A percentile compares a stretch with the other conserved stretches of the same genome.
These are phyloP conservation scores for Heliconius eleuchia DNA, from an alignment of 1,140 invertebrate species.

Conservation along the genomic window DNA sequence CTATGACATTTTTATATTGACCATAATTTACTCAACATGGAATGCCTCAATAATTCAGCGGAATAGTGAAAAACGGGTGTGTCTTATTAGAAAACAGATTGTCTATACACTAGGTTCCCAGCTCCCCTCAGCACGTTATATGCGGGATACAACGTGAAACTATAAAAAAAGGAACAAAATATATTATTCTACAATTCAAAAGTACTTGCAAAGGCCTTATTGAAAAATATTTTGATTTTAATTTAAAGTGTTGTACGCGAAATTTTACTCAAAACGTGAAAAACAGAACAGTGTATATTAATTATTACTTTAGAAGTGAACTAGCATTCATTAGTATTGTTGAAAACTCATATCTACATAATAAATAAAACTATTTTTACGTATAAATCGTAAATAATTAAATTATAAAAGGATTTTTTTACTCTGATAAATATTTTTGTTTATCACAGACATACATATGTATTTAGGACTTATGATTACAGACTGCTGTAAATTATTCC, in stretches of 20 bases:
- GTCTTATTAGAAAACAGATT: neutral
- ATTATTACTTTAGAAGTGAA: constrained; percentile 6
- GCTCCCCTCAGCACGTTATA: neutral
- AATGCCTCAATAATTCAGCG: no score
- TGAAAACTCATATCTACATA: constrained; percentile 1
- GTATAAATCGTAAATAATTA: neutral
- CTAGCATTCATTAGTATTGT: neutral
- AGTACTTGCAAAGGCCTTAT: neutral
- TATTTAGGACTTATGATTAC: no score
- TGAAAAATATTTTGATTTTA: constrained; percentile 1
- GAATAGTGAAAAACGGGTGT: neutral
- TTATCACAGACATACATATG: no score
- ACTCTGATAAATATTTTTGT: no score
- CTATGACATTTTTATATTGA: no score
- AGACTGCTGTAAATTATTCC: no score
- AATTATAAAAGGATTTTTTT: no score
- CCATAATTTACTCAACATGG: no score
- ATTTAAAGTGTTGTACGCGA: neutral
- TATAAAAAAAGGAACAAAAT: neutral
- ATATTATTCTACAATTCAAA: neutral
- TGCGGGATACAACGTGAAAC: neutral
- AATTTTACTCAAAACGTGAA: neutral
- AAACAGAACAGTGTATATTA: neutral
- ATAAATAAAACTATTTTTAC: constrained; percentile 8
- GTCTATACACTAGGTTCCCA: neutral